phyloP scores from a whole-genome alignment of 2,113 vertebrate species.

The Nerophis ophidion region DNA sequence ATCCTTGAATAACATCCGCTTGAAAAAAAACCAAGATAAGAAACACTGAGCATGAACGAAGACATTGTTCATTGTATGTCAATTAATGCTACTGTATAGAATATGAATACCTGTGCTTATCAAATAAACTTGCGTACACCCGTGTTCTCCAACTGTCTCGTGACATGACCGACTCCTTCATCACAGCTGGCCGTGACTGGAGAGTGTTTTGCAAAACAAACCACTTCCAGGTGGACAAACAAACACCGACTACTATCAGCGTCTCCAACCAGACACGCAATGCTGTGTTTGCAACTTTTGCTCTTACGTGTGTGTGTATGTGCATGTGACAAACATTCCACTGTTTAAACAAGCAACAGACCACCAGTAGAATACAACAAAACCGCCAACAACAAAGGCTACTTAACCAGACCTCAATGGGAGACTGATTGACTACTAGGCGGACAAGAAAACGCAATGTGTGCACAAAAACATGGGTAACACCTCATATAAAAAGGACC shows the following conservation, averaged over 20 bases:
- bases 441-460: background rate
- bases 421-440: conserved; percentile 48
- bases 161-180: conserved; percentile 21
- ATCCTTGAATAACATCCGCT: background rate
- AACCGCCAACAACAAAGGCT: conserved; percentile 48
- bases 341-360: conserved; percentile 53
- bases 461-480: background rate
- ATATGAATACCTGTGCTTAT: background rate
- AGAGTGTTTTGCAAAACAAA: conserved; percentile 54
- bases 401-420: conserved; percentile 37
- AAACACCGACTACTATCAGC: conserved; percentile 38
- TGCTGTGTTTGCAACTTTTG: conserved; percentile 5
- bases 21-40: background rate
- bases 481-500: background rate
- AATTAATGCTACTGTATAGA: background rate
- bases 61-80: background rate
- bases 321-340: conserved; percentile 18
- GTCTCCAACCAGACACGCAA: background rate
- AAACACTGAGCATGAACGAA: background rate
- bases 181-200: conserved; percentile 25
- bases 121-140: conserved; percentile 1
- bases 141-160: conserved; percentile 5
- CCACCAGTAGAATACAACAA: conserved; percentile 34
- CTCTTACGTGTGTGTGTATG: conserved; percentile 25
- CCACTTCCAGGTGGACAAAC: conserved; percentile 70